Base-by-base conservation (phyloP, 2,113 vertebrate genomes). In the Oryzias melastigma region DNA sequence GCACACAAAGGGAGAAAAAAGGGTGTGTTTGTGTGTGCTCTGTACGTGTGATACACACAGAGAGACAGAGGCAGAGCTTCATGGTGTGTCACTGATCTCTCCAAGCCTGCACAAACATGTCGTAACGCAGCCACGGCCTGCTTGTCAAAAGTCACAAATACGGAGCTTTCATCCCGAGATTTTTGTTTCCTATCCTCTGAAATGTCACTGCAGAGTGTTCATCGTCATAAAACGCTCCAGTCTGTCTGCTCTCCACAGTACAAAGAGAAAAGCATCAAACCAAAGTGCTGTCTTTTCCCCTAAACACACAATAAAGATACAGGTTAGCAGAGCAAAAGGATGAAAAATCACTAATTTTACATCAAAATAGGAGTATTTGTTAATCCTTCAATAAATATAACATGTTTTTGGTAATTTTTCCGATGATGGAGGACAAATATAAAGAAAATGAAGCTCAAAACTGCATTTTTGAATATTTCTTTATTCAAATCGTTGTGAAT, bases 141-240 rank as follows among this genome's bases (percentile, higher is more conserved):
- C 82, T 88, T 82, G 84, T 88, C 87, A 85, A 82, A 82, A 88
- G 86, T 89, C 83, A 77, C 86, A 85, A 88, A 81, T 84, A 88
- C 85, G 84, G 77, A 81, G 57, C 68, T 62, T 72, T 68, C 80
- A 68, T 83, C 63, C 82, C 16, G 4, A 56, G 57, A 71, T 62
- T 75, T 53, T 58, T 62, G 65, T 75, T 52, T 80, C 69, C 44
- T 51, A 49, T 40, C 40, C 60, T 22, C 4, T 22, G 18, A 25
- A 61, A 18, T 52, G 73, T 75, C 72, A 69, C 65, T 52, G 50
- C 19, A 47, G 27, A 50, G 16, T 1, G 54, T 49, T 73, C 41
- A 10, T 3, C 27, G 62, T n/a, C 1, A 19, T 63, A 58, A 63
- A 70, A 67, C 50, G 41, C 52, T 54, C 50, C 35, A n/a, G 1